Base-by-base conservation (phyloP, 2,888 invertebrate genomes). In the Nebria salina region DNA sequence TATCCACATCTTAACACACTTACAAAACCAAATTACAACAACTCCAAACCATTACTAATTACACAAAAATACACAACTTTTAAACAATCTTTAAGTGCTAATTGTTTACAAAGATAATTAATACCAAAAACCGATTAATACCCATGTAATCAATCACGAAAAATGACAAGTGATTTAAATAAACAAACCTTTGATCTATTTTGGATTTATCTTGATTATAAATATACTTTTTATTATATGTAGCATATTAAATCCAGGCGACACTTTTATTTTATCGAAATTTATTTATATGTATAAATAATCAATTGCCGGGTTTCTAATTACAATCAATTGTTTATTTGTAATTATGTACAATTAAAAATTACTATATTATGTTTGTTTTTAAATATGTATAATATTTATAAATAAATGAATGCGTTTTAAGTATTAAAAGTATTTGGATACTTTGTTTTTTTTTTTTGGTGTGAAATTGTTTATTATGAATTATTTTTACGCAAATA, bases 31-130 rank as follows among this genome's bases (percentile, higher is more conserved):
- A 13, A 11, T 54, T 54, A 54, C 43, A 54, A 54, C 4, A 54
- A 54, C 54, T 8, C 13, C 7, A 6, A 2, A 5, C 34, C 34
- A 34, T 34, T 34, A 34, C 2, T 5, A 34, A 34, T 34, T 54
- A 54, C 13, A 8, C 54, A 11, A 54, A 54, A 2, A 54, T 54
- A 2, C 34, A 4, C 54, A 54, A 11, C 8, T 54, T 54, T 2
- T 54, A 54, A 8, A 54, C 54, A 54, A 54, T 54, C 54, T 54
- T 54, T 54, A 54, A 54, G 54, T 54, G 8, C 8, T 8, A 54
- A 54, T 54, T 54, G 7, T 7, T 54, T 20, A 2, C 86, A 86
- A 86, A 85, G 85, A 86, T 86, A 87, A 86, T 87, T 87, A 87
- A 87, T 86, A 86, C 86, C 87, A 84, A 54, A 13, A 3, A 54